Conservation (phyloP, 2,888 invertebrate genomes). For the Myopa testacea region DNA sequence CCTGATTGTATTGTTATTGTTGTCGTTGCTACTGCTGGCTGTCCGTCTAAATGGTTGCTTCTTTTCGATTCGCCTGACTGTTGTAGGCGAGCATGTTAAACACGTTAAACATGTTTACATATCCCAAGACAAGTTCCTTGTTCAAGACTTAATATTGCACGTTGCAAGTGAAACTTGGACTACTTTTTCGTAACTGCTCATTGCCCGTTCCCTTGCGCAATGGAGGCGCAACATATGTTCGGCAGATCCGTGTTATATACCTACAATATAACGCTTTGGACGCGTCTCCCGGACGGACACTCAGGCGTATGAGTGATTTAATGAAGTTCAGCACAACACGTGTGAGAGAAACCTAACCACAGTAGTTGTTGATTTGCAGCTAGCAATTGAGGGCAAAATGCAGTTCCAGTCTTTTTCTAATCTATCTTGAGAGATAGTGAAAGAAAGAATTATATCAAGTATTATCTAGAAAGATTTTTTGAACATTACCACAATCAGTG, state of each 20-base stretch:
- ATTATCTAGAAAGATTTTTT: too few relatives aligned
- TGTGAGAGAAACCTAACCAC: not conserved
- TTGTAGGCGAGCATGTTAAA: conserved; percentile 24
- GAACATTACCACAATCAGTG: too few relatives aligned
- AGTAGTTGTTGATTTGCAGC: not conserved
- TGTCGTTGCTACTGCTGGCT: not conserved
- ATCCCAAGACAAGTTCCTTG: not conserved
- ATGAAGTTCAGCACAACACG: conserved; percentile 20
- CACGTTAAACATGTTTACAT: conserved; percentile 17
- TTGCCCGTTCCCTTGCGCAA: not conserved
- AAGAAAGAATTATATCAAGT: too few relatives aligned
- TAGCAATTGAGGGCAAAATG: not conserved
- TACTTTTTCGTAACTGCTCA: not conserved
- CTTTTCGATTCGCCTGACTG: not conserved
- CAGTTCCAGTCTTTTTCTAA: too few relatives aligned
- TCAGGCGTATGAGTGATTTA: conserved; percentile 35
- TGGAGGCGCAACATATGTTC: not conserved
- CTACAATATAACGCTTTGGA: not conserved
- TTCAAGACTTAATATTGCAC: not conserved
- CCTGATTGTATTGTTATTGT: not conserved
- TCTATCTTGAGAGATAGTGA: too few relatives aligned
- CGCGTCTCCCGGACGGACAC: not conserved
- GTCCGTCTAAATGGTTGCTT: not conserved
- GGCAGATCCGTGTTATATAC: not conserved
- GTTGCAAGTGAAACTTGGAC: conserved; percentile 3